Conservation (phyloP, 64 coral and sea anemone species). For the Astreopora myriophthalma region DNA sequence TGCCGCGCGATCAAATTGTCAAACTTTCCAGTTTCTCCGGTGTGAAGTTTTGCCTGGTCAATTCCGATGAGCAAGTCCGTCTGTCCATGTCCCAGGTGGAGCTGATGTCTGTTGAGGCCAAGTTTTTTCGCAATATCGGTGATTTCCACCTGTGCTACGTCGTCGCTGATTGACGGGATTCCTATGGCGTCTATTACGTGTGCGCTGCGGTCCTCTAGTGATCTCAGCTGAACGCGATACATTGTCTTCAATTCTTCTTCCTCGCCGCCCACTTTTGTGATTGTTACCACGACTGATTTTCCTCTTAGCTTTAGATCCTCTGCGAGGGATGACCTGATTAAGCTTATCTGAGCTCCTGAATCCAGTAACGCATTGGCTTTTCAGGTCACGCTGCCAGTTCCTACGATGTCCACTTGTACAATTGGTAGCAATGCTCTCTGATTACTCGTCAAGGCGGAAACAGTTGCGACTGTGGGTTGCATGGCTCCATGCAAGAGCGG, state of each 20-base stretch:
- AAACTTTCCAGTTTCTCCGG: too few relatives aligned
- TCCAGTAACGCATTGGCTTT: conserved; percentile 29
- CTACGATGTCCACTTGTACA: neutral
- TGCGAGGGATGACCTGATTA: neutral
- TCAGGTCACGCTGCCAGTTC: neutral
- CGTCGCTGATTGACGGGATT: too few relatives aligned
- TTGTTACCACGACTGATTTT: conserved; percentile 24
- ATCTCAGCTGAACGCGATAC: neutral
- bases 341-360: conserved; percentile 38
- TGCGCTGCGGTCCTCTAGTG: neutral
- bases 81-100: too few relatives aligned
- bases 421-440: neutral
- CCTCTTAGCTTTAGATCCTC: conserved; percentile 27
- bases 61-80: too few relatives aligned
- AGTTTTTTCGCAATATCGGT: too few relatives aligned
- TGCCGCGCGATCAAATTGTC: too few relatives aligned
- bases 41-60: too few relatives aligned
- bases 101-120: too few relatives aligned
- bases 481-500: conserved; percentile 27
- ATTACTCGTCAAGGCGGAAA: conserved; percentile 22
- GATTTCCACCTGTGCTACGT: too few relatives aligned
- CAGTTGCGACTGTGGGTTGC: conserved; percentile 8
- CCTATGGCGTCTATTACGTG: neutral
- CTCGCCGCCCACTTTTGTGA: conserved; percentile 7
- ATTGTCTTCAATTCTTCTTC: conserved; percentile 48